Evolutionary conservation across 2,888 invertebrate species (phyloP).

Genomic region (Allacma fusca): DNA sequence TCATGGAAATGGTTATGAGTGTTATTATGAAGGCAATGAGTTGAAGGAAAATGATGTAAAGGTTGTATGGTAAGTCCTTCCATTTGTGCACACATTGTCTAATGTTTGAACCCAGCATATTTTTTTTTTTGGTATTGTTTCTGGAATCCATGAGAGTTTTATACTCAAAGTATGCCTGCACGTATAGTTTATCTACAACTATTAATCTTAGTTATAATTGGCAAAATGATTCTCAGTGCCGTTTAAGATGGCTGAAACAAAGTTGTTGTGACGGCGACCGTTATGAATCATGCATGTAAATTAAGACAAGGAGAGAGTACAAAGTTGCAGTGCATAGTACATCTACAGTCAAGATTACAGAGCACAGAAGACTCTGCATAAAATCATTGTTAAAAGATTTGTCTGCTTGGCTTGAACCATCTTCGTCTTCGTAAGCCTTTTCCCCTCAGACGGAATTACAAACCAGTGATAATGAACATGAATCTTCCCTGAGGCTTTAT

Average conservation of each 20-base stretch:
- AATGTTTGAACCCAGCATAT: background rate
- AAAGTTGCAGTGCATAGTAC: too few species aligned
- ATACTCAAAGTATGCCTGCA: too few species aligned
- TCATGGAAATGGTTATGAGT: conserved; percentile 34
- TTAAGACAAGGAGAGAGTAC: conserved; percentile 8
- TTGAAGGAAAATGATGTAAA: background rate
- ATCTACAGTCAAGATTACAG: too few species aligned
- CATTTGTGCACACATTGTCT: background rate
- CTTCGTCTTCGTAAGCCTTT: too few species aligned
- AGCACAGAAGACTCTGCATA: too few species aligned
- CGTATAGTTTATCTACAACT: too few species aligned
- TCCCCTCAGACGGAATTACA: background rate
- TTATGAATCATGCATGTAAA: conserved; percentile 31
- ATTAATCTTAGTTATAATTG: too few species aligned
- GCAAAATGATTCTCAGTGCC: conserved; percentile 2
- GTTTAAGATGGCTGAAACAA: conserved; percentile 21
- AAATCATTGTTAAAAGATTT: too few species aligned
- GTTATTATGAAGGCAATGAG: background rate
- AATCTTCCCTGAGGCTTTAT: conserved; percentile 31
- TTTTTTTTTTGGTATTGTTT: too few species aligned
- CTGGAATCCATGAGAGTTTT: too few species aligned
- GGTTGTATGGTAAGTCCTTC: background rate
- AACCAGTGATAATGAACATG: conserved; percentile 37
- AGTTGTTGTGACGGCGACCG: conserved; percentile 34
- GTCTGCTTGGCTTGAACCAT: too few species aligned